Base-by-base conservation (phyloP, 2,888 invertebrate species). In the Caradrina kadenii region DNA sequence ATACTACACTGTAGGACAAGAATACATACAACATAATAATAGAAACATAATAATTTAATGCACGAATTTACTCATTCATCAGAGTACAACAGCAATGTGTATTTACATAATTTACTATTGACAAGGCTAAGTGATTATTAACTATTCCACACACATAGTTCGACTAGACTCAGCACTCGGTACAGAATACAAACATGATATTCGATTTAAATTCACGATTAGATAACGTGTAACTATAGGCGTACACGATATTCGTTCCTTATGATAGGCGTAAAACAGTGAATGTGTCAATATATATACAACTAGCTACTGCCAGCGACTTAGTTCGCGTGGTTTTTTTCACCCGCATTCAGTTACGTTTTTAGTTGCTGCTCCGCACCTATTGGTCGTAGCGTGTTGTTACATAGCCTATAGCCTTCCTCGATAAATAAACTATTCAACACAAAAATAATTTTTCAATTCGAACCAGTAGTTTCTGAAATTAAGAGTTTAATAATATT, bases 101-200 rank as follows among this genome's bases (percentile, higher is more conserved):
- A 86, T 89, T 88, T 84, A 81, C 86, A 89, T 90, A 88, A 86
- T 85, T 73, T 73, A 78, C 79, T 84, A 81, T 82, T 61, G 81
- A 79, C 85, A 85, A 87, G 86, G 87, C 76, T 89, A 85, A 85
- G 69, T 79, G 79, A 69, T 81, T 79, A 72, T 79, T 90, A 84
- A 81, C 42, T 83, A 90, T 89, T 86, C 89, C 35, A 59, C 56
- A 69, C 79, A 81, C 83, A 79, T 62, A 81, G 42, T 60, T 54
- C 13, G 49, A 56, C 67, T 73, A 56, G 67, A 62, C 59, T 56
- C 48, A 19, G 62, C 58, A 56, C 54, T 62, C 26, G 13, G 63
- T 58, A 35, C 54, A 42, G 79, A 77, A 82, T 85, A 78, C 62
- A 68, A 72, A 45, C 65, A 63, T 73, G 56, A 79, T 77, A 42